Evolutionary conservation across 2,888 invertebrate genomes (phyloP).

Genomic region (Lydus trimaculatus): DNA sequence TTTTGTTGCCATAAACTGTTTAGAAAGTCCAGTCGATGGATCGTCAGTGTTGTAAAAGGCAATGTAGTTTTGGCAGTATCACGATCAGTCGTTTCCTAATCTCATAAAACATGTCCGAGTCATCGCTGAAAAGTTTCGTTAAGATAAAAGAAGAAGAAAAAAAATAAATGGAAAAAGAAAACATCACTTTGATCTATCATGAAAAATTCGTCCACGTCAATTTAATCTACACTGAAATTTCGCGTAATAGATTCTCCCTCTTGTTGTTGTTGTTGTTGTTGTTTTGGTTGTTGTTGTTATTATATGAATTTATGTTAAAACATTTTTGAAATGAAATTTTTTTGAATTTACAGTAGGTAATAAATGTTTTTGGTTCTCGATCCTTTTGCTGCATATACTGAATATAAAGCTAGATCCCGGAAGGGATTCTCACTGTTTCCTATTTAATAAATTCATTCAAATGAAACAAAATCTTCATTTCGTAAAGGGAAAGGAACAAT

Average conservation of each 20-base stretch:
- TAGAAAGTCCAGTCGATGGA: constrained; percentile 15
- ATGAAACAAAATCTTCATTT: constrained; percentile 24
- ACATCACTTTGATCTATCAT: neutral
- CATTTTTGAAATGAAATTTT: neutral
- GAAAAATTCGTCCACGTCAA: neutral
- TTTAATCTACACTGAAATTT: neutral
- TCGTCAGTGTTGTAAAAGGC: constrained; percentile 11
- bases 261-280: neutral
- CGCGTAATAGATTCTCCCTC: neutral
- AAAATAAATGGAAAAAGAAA: neutral
- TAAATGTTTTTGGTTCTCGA: constrained; percentile 1
- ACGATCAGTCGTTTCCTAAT: constrained; percentile 27
- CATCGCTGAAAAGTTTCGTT: neutral
- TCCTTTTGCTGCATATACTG: neutral
- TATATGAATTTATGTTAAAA: neutral
- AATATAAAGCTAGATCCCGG: constrained; percentile 1
- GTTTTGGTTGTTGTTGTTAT: neutral
- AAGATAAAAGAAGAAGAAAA: neutral
- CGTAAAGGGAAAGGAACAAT: constrained; percentile 13
- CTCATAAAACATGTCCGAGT: constrained; percentile 26
- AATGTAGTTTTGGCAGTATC: constrained; percentile 26
- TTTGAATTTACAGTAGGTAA: neutral
- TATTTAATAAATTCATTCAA: constrained; percentile 26
- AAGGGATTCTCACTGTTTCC: constrained; percentile 25
- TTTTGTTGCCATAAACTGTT: constrained; percentile 1